Base-by-base conservation (phyloP, 2,797 vertebrate species). In the Bryconaethiops microstoma region DNA sequence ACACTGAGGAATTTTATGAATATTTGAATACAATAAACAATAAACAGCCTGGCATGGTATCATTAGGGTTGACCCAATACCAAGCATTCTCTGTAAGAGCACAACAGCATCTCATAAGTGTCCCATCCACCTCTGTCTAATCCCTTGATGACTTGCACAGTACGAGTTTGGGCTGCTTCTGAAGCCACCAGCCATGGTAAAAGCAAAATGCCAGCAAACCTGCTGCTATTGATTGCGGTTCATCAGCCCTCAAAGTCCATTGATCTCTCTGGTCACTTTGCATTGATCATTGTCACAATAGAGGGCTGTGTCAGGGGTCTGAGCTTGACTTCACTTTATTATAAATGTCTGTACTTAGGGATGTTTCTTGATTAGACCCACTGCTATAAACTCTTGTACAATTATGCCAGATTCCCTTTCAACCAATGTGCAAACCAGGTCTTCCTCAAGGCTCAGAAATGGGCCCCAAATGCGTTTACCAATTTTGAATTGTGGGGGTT, bases 161-260 rank as follows among this genome's bases (percentile, higher is more conserved):
- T 82, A 83, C 86, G 82, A 74, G 83, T 59, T 79, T 64, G 6
- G 60, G 77, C 82, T 65, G 42, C 83, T 83, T 81, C 78, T 76
- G 86, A 86, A 89, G 87, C 88, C 89, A 86, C 85, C 90, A 90
- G 91, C 87, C 87, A 85, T 62, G 39, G 77, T 84, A 80, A 87
- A 77, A 21, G 88, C 86, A 89, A 85, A 88, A 89, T 88, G 85
- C 87, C 89, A 82, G 84, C 87, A 83, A 86, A 86, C 83, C 88
- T 82, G 88, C 77, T 74, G 83, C 68, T 91, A 94, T 94, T 83
- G 92, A 95, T 92, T 83, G 81, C 77, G 69, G 89, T 91, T 93
- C 92, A 93, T 92, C 92, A 90, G 90, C 87, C 80, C 85, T 87
- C 77, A 79, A 85, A 82, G 84, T 86, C 80, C 88, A 94, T 94